Base-by-base conservation (phyloP, 1,140 invertebrate genomes). In the Drosophila pallidifrons region DNA sequence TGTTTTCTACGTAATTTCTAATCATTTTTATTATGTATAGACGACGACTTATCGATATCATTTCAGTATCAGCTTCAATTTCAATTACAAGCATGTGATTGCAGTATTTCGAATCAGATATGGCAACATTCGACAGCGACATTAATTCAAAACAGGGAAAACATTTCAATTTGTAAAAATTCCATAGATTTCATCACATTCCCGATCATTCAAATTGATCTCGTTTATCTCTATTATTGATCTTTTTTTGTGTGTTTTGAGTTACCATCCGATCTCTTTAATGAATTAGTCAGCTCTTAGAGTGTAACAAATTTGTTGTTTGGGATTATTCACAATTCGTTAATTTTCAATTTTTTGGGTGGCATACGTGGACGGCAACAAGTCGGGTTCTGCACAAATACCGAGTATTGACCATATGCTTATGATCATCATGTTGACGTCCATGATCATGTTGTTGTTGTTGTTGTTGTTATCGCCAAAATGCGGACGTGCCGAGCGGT, bases 1-100 rank as follows among this genome's bases (percentile, higher is more conserved):
- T 41, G 3, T 41, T 20, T 38, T 57, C 41, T 59, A 46, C 25
- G 41, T 45, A 46, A 59, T 7, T 46, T 46, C 38, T 59, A 46
- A 46, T 59, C 57, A 46, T 43, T 59, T 10, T 10, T 38, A 10
- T 11, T 8, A 10, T 45, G 3, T 46, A 7, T 25, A 25, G 20
- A 25, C 20, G 20, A 3, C 20, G 28, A 28, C 4, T 59, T 59
- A 16, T 43, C 41, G 57, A 30, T 46, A 43, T 58, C 1, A 38
- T 16, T 55, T 35, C 52, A 11, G 10, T 41, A 38, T 38, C 15
- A 25, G 20, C 2, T 45, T 25, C 20, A 41, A 59, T 45, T 28
- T 59, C 54, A 47, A 47, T 47, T 52, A n/a, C 41, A 43, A 43
- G 11, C 41, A 43, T 38, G 35, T 38, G 35, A 38, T 38, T 38